Base-by-base conservation (phyloP, 1,140 invertebrate genomes). In the Drusus annulatus region DNA sequence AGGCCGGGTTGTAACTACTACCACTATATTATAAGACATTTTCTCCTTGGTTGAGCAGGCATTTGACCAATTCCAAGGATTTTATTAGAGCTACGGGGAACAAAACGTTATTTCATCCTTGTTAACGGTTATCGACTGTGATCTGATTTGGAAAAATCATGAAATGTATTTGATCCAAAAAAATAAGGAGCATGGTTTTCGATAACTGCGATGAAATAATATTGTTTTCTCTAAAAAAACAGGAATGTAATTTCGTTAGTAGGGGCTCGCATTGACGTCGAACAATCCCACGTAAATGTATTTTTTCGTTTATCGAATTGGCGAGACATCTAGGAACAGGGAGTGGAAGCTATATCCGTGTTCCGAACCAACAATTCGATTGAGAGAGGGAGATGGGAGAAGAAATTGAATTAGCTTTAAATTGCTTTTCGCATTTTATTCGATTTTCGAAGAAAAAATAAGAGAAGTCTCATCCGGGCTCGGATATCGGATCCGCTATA, bases 351-450 rank as follows among this genome's bases (percentile, higher is more conserved):
- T 45, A 45, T 65, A 25, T 19, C 65, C n/a, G 28, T 36, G 15
- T 69, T n/a, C 17, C 65, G 65, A 45, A 69, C 45, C 65, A 50
- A 45, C 65, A 69, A 69, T 69, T 69, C n/a, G 65, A 69, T 69
- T 69, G 65, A 69, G 17, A 36, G 65, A 69, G 17, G n/a, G 65
- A 50, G 65, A 69, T 69, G 65, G 65, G 36, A 50, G 36, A 50
- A 45, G 15, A 21, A 69, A 69, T 50, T 45, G 65, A 50, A 69
- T 69, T 50, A 69, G 65, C 36, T 69, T 69, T 45, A 69, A 69
- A 69, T 69, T 69, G 65, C 65, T 69, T 69, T 50, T 69, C 65
- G 17, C 65, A 45, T 69, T 19, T 69, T 50, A 69, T 69, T 69
- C 17, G 36, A 69, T 69, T 63, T 63, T 63, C 60, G 17, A 23